These are phyloP conservation scores for Tapirus indicus DNA, from an alignment of 2,797 vertebrate genomes.

Conservation along the genomic window DNA sequence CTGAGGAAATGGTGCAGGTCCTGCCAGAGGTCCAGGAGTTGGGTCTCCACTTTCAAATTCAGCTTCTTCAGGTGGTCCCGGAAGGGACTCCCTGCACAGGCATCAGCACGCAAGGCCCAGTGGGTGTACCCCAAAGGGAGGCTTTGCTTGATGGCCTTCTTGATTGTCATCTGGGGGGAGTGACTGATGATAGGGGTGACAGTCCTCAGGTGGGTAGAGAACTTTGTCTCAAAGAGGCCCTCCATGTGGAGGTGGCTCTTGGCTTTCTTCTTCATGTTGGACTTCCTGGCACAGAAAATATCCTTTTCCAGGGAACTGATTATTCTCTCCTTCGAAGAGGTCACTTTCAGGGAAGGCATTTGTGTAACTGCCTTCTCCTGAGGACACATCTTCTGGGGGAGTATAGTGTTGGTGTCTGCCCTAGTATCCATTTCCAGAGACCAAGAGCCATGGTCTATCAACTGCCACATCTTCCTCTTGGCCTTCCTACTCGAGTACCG, in stretches of 20 bases:
- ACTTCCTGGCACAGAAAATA: background rate
- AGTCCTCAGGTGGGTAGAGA: constrained; percentile 14
- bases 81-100: constrained; percentile 85
- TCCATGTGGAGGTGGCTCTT: constrained; percentile 48
- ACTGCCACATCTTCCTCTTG: constrained; percentile 84
- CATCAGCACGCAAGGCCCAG: constrained; percentile 86
- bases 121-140: constrained; percentile 80
- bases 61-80: constrained; percentile 78
- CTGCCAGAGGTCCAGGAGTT: constrained; percentile 88
- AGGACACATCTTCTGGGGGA: background rate
- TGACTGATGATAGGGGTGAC: constrained; percentile 66
- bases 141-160: background rate
- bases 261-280: background rate
- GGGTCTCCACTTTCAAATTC: constrained; percentile 53
- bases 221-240: constrained; percentile 52
- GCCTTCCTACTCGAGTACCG: constrained; percentile 84
- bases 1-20: constrained; percentile 86
- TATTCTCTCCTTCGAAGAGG: background rate
- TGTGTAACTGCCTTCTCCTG: background rate
- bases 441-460: constrained; percentile 33
- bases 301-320: background rate
- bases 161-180: constrained; percentile 53
- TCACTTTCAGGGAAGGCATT: background rate
- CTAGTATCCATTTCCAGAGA: constrained; percentile 38
- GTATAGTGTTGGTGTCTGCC: background rate